A percentile compares a stretch with the other conserved stretches of the same genome.
These are phyloP conservation scores for Abrostola tripartita DNA, from an alignment of 2,888 invertebrate species.

Conservation along the genomic window DNA sequence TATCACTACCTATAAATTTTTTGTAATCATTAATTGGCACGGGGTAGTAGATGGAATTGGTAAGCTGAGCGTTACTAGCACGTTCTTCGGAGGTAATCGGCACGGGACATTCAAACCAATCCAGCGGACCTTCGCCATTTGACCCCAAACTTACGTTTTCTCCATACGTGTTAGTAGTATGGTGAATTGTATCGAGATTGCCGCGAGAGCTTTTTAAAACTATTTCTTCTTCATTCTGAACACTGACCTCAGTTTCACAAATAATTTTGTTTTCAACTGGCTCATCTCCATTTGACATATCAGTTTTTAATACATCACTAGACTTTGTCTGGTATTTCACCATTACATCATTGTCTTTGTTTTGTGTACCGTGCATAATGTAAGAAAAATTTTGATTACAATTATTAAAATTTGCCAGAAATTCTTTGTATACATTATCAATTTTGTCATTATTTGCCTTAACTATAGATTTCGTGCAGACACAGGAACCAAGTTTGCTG, in stretches of 20 bases:
- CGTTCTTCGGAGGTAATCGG: constrained; percentile 37
- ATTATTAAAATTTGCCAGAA: constrained; percentile 49
- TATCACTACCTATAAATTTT: constrained; percentile 40
- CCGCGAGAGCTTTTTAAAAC: constrained; percentile 61
- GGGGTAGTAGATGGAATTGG: constrained; percentile 62
- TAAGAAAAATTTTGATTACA: constrained; percentile 64
- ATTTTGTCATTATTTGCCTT: constrained; percentile 61
- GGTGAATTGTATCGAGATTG: constrained; percentile 43
- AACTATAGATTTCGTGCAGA: constrained; percentile 70
- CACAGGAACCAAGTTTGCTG: constrained; percentile 63
- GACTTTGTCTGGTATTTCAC: constrained; percentile 5
- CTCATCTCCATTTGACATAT: constrained; percentile 2
- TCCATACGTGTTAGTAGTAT: constrained; percentile 58
- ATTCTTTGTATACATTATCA: constrained; percentile 65
- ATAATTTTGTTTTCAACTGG: constrained; percentile 19
- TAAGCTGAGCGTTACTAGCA: constrained; percentile 51
- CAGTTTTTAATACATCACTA: not conserved
- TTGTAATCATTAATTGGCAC: constrained; percentile 41
- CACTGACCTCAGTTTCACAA: constrained; percentile 51
- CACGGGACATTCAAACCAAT: constrained; percentile 58
- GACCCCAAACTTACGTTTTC: constrained; percentile 52
- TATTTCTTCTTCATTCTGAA: constrained; percentile 55
- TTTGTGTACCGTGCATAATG: constrained; percentile 64
- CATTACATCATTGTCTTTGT: constrained; percentile 19
- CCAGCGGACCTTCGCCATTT: constrained; percentile 45